Base-by-base conservation (phyloP, 2,113 vertebrate genomes). In the Ginglymostoma cirratum region DNA sequence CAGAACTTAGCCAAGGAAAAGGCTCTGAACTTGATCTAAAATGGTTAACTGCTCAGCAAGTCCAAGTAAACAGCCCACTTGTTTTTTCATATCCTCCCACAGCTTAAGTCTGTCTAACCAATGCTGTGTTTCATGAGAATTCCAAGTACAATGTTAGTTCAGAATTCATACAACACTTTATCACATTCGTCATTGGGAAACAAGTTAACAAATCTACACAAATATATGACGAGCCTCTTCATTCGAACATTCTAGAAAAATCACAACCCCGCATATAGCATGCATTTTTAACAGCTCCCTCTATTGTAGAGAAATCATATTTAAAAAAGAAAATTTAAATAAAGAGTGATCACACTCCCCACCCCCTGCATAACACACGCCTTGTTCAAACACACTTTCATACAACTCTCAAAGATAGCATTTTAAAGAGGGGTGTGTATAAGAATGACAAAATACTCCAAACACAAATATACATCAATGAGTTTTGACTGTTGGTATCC, bases 111-210 rank as follows among this genome's bases (percentile, higher is more conserved):
- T 61, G 61, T 66, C 55, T 23, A 93, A 67, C 89, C 65, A 65
- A 95, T 95, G 94, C 69, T 95, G 94, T 95, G 67, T 95, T 95
- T 95, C 94, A 95, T 95, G 94, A 95, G 94, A 72, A 52, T 95
- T 76, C 94, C 94, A 95, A 72, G 69, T 72, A 45, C 61, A 93
- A 93, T 52, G 23, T 95, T 70, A 72, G 27, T 72, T 38, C 52
- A 30, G 5, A 45, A 95, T 95, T 95, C 42, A 95, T 67, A 94
- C 69, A 70, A 95, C 42, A 72, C 66, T 70, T 70, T 14, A 70
- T 94, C 66, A 94, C 92, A 95, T 72, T 95, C 7, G 14, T 95
- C 94, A 72, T 34, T 95, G 67, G 94, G 94, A 95, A 34, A 72
- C 69, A 38, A 70, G 93, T 72, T 30, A 52, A 95, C 87, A 90